Percentiles rank a stretch among this genome's conserved stretches.
These are phyloP conservation scores for Meloidogyne exigua DNA, from an alignment of 1,140 invertebrate species.

Conservation along the genomic window DNA sequence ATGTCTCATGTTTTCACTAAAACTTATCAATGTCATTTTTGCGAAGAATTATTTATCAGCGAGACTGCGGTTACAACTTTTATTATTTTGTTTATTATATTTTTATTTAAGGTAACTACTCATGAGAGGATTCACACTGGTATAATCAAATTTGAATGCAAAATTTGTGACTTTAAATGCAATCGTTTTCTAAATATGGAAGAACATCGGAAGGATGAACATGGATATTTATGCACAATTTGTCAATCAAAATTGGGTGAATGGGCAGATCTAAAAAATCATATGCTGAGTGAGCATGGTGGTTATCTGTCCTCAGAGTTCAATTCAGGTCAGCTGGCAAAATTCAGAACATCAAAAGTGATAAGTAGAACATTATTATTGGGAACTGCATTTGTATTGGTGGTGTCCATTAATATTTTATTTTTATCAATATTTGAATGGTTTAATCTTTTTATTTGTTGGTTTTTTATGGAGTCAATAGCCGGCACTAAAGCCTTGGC, in stretches of 20 bases:
- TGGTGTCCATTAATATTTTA: neutral
- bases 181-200: constrained; percentile 62
- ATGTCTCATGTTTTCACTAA: constrained; percentile 64
- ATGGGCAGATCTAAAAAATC: constrained; percentile 61
- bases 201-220: constrained; percentile 60
- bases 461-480: constrained; percentile 7
- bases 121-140: constrained; percentile 62
- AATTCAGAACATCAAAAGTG: neutral
- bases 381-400: neutral
- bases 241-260: constrained; percentile 57
- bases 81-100: constrained; percentile 20
- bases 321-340: constrained; percentile 47
- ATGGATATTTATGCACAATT: constrained; percentile 61
- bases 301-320: constrained; percentile 59
- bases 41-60: constrained; percentile 60
- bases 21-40: constrained; percentile 62
- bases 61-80: constrained; percentile 51
- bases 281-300: constrained; percentile 59
- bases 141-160: constrained; percentile 64
- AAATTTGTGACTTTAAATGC: constrained; percentile 60
- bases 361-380: too few species aligned
- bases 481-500: constrained; percentile 7
- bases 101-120: constrained; percentile 53
- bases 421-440: neutral
- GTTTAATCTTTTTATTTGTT: neutral